Base-by-base conservation (phyloP, 2,797 vertebrate genomes). In the Zonotrichia albicollis region DNA sequence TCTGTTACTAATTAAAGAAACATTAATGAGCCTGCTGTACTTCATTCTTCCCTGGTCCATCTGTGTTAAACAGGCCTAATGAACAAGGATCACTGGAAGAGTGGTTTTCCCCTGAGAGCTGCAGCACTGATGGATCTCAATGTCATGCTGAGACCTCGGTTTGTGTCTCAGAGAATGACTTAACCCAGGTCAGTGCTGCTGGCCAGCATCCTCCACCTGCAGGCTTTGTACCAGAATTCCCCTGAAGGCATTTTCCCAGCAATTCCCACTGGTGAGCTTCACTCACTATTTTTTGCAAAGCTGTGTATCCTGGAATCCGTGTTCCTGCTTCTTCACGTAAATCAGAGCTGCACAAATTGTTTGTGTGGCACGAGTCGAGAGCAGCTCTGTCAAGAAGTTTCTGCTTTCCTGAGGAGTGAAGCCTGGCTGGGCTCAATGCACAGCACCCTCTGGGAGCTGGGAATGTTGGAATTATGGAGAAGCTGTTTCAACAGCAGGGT, bases 1-100 rank as follows among this genome's bases (percentile, higher is more conserved):
- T 94, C 74, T 91, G 83, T 87, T 71, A 42, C 38, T 74, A 68
- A 94, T 94, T 94, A 96, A 93, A 94, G 38, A 68, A 67, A 71
- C 2, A 1, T 43, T n/a, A 68, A 65, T 64, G 71, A 71, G 26
- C n/a, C 51, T 30, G 15, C 10, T 46, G 38, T 84, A 51, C 19
- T 51, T 84, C 5, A 32, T 62, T 92, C 42, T 87, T 93, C 67
- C 29, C 34, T 38, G 20, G 38, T 81, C 62, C 16, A 32, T 22
- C 22, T 60, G 19, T 17, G 55, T 25, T 26, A 57, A 84, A 38
- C 5, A 42, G 26, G 15, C 23, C 73, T 38, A 19, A 42, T 16
- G 23, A 79, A 65, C 8, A n/a, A 50, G 67, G 54, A 26, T 55
- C 51, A 64, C 26, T 3, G 42, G 16, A 65, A 50, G 30, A 80